Conservation (phyloP, 2,888 invertebrate species). For the Drosophila nr. fundita region DNA sequence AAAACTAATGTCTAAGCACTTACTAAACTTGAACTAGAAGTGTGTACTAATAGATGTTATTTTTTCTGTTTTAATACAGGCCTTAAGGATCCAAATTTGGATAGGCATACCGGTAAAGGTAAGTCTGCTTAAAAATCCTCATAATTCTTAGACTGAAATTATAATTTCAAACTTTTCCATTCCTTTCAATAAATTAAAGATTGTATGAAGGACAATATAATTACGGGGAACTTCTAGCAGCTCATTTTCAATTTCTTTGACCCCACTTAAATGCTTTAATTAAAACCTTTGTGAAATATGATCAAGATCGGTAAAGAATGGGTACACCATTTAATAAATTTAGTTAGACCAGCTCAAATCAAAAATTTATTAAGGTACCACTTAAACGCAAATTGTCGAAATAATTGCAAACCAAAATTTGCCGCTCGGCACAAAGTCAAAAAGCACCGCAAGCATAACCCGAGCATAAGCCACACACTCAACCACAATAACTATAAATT, state of each 20-base stretch:
- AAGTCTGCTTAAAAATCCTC: slow-evolving; percentile 1
- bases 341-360: slow-evolving; percentile 16
- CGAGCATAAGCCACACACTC: slow-evolving; percentile 30
- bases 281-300: background rate
- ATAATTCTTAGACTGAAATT: background rate
- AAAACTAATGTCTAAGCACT: background rate
- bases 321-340: slow-evolving; percentile 1
- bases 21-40: background rate
- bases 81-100: slow-evolving; percentile 82
- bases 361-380: slow-evolving; percentile 68
- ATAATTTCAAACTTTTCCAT: background rate
- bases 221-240: background rate
- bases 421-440: slow-evolving; percentile 57
- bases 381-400: slow-evolving; percentile 57
- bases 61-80: slow-evolving; percentile 63
- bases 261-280: background rate
- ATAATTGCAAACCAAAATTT: slow-evolving; percentile 67
- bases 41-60: background rate
- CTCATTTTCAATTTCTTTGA: background rate
- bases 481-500: slow-evolving; percentile 78
- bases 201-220: background rate
- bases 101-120: slow-evolving; percentile 80
- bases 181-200: background rate
- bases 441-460: slow-evolving; percentile 42
- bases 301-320: background rate